Percentiles rank a stretch among this genome's conserved stretches.
Conservation (phyloP, 2,797 vertebrate genomes). For the Vireo griseus region DNA sequence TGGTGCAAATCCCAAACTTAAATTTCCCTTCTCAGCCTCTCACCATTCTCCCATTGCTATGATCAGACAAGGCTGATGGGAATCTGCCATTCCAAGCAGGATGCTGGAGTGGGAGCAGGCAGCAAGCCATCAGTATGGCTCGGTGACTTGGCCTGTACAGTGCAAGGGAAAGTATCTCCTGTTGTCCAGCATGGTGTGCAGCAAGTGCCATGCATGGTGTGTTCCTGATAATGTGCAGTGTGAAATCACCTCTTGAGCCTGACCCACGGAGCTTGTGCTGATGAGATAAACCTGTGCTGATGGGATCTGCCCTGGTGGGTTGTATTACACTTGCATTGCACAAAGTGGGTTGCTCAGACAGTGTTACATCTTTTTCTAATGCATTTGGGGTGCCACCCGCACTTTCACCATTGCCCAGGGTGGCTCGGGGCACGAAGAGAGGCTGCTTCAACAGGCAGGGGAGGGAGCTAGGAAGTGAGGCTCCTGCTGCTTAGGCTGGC, state of each 20-base stretch:
- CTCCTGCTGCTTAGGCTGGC: background rate
- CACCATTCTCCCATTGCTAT: fast-evolving
- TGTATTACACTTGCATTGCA: background rate
- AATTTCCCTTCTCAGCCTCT: background rate
- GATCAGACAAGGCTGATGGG: background rate
- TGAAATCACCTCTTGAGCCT: background rate
- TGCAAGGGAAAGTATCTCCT: background rate
- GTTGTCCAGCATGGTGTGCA: background rate
- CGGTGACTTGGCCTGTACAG: fast-evolving
- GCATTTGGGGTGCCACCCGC: background rate
- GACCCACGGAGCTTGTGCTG: background rate
- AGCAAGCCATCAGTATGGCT: background rate
- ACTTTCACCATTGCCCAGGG: background rate
- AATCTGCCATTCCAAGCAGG: background rate
- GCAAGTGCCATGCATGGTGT: background rate
- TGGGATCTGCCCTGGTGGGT: background rate
- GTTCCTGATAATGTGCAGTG: background rate
- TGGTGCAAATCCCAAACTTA: background rate
- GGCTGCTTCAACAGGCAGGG: background rate
- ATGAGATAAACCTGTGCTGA: background rate
- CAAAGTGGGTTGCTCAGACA: background rate
- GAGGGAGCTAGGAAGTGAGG: background rate
- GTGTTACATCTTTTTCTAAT: background rate
- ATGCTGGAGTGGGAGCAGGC: background rate
- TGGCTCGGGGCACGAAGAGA: background rate